phyloP scores from a whole-genome alignment of 2,888 invertebrate species.

The Plagodis pulveraria region DNA sequence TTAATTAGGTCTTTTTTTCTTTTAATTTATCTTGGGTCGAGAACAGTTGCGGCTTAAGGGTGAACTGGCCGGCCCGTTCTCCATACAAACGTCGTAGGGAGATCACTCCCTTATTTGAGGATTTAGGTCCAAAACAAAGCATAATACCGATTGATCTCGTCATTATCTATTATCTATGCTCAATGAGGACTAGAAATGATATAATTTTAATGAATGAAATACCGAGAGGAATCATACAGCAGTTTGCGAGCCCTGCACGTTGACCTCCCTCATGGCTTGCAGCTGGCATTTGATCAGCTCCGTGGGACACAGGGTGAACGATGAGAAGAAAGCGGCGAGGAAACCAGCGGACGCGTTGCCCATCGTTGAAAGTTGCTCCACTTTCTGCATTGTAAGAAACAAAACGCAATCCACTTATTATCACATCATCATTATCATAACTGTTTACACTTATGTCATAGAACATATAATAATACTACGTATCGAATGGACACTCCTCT shows the following conservation, averaged over 20 bases:
- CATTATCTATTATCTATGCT: too few relatives aligned
- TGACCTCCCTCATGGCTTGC: slow-evolving; percentile 95
- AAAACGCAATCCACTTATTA: neutral
- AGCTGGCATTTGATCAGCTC: slow-evolving; percentile 98
- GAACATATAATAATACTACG: too few relatives aligned
- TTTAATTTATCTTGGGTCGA: too few relatives aligned
- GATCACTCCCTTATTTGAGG: too few relatives aligned
- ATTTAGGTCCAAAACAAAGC: too few relatives aligned
- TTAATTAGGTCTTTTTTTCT: too few relatives aligned
- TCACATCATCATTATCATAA: too few relatives aligned
- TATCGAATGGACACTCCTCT: too few relatives aligned
- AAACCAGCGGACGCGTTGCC: slow-evolving; percentile 96
- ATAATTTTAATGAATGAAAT: slow-evolving; percentile 45
- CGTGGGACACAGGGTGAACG: slow-evolving; percentile 97
- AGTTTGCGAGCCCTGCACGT: slow-evolving; percentile 71
- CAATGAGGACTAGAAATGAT: neutral
- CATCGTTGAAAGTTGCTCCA: slow-evolving; percentile 88
- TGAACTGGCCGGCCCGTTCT: too few relatives aligned
- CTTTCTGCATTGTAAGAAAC: slow-evolving; percentile 60
- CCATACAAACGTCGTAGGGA: too few relatives aligned
- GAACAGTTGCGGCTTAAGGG: neutral
- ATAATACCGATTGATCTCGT: too few relatives aligned
- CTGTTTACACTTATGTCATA: too few relatives aligned
- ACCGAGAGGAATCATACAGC: slow-evolving; percentile 72
- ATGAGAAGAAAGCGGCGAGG: slow-evolving; percentile 98